A percentile compares a stretch with the other conserved stretches of the same genome.
Evolutionary conservation across 2,888 invertebrate species (phyloP).

Genomic region (Ectemnius cavifrons): DNA sequence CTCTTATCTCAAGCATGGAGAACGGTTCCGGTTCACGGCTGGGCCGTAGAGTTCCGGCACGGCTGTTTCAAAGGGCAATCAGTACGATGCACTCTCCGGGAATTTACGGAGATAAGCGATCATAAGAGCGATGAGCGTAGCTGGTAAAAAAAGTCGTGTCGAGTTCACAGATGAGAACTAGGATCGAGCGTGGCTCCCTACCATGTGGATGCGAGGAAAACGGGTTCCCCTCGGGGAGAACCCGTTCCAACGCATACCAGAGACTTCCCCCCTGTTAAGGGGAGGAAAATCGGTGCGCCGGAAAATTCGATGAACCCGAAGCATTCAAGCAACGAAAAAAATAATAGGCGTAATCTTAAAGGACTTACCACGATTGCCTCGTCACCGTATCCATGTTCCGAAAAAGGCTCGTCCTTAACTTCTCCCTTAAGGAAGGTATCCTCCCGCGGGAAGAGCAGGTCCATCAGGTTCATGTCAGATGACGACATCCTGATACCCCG

Average conservation of each 20-base stretch:
- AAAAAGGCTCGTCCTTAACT: constrained; percentile 66
- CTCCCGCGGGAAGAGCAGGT: constrained; percentile 74
- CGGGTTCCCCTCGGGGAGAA: constrained; percentile 10
- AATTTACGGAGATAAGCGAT: not conserved
- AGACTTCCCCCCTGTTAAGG: not conserved
- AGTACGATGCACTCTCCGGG: too few relatives aligned
- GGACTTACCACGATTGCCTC: constrained; percentile 66
- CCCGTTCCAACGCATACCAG: not conserved
- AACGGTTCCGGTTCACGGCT: constrained; percentile 1
- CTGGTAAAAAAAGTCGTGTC: not conserved
- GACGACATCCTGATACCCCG: constrained; percentile 65
- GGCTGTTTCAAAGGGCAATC: not conserved
- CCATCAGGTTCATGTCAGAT: constrained; percentile 76
- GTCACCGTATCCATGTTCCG: constrained; percentile 62
- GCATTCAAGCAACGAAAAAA: not conserved
- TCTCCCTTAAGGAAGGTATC: constrained; percentile 72
- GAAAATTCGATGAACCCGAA: not conserved
- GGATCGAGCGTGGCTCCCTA: constrained; percentile 10
- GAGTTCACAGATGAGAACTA: constrained; percentile 16
- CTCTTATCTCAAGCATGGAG: not conserved
- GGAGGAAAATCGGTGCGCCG: constrained; percentile 1
- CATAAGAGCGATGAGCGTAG: not conserved
- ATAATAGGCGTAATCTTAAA: too few relatives aligned
- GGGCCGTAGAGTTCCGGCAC: not conserved
- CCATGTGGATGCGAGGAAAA: constrained; percentile 6